These are phyloP conservation scores for Chelonus formosanus DNA, from an alignment of 2,888 invertebrate genomes.

Conservation along the genomic window DNA sequence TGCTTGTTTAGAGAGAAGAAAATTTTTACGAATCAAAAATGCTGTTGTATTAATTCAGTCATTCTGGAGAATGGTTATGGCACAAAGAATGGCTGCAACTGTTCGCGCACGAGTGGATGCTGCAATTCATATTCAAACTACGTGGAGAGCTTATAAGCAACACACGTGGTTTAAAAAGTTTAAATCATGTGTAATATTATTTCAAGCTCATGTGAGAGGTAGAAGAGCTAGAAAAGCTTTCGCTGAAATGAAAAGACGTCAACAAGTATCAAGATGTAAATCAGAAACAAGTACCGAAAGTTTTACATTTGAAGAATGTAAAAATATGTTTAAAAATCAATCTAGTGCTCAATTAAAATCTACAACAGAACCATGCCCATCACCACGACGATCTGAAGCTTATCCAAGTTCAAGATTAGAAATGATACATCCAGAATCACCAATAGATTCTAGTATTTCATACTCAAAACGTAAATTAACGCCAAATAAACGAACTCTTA, in stretches of 20 bases:
- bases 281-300: background rate
- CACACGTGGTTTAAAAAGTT: slow-evolving; percentile 76
- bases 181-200: slow-evolving; percentile 68
- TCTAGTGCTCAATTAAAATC: slow-evolving; percentile 22
- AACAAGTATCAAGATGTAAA: slow-evolving; percentile 23
- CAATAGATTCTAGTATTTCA: slow-evolving; percentile 55
- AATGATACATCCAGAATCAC: slow-evolving; percentile 52
- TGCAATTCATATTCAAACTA: slow-evolving; percentile 78
- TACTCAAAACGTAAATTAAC: slow-evolving; percentile 60
- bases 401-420: slow-evolving; percentile 50
- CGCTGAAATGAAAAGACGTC: slow-evolving; percentile 63
- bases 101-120: slow-evolving; percentile 69
- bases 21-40: slow-evolving; percentile 78
- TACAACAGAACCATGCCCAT: slow-evolving; percentile 39
- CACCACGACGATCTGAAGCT: slow-evolving; percentile 43
- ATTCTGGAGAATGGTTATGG: slow-evolving; percentile 73
- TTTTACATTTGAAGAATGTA: slow-evolving; percentile 1
- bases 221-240: slow-evolving; percentile 71
- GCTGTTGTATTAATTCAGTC: slow-evolving; percentile 83
- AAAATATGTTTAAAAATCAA: background rate
- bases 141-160: slow-evolving; percentile 77
- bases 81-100: slow-evolving; percentile 67
- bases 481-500: slow-evolving; percentile 55
- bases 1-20: slow-evolving; percentile 79
- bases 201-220: slow-evolving; percentile 81